Percentiles rank a stretch among this genome's conserved stretches.
Evolutionary conservation across 2,113 vertebrate genomes (phyloP).

Genomic region (Sarotherodon lohbergeri): DNA sequence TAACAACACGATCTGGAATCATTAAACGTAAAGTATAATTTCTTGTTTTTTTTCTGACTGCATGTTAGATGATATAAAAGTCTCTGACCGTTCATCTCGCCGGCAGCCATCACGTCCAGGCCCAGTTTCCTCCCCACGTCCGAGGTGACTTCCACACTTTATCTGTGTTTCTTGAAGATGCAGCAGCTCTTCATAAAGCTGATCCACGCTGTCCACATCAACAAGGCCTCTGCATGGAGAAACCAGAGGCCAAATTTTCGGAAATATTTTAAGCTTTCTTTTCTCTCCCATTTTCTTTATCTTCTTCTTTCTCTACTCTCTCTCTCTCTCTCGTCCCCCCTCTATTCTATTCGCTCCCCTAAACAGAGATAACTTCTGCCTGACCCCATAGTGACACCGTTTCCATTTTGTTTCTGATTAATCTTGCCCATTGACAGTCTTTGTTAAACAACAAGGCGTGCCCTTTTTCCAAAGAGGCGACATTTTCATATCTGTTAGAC

Average conservation of each 20-base stretch:
- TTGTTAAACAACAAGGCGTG: constrained; percentile 99
- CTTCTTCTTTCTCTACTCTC: neutral
- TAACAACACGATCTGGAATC: neutral
- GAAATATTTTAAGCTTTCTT: constrained; percentile 64
- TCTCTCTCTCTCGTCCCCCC: constrained; percentile 17
- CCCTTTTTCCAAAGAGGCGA: constrained; percentile 87
- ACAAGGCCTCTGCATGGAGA: constrained; percentile 50
- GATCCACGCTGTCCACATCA: constrained; percentile 47
- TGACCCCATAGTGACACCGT: constrained; percentile 97
- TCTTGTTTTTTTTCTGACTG: neutral
- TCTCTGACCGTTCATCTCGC: constrained; percentile 45
- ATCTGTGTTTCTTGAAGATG: constrained; percentile 23
- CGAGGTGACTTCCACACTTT: constrained; percentile 22
- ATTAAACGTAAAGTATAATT: neutral
- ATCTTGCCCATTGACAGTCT: constrained; percentile 99
- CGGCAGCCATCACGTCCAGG: constrained; percentile 34
- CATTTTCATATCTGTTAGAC: constrained; percentile 99
- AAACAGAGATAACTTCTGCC: constrained; percentile 84
- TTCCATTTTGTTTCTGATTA: constrained; percentile 99
- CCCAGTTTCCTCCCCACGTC: constrained; percentile 24
- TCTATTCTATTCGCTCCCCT: constrained; percentile 61
- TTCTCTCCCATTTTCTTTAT: constrained; percentile 33
- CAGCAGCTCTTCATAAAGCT: constrained; percentile 42
- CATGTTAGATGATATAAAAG: neutral
- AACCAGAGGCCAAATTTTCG: constrained; percentile 63